Conservation (phyloP, 2,113 vertebrate species). For the Pteruthius melanotis region DNA sequence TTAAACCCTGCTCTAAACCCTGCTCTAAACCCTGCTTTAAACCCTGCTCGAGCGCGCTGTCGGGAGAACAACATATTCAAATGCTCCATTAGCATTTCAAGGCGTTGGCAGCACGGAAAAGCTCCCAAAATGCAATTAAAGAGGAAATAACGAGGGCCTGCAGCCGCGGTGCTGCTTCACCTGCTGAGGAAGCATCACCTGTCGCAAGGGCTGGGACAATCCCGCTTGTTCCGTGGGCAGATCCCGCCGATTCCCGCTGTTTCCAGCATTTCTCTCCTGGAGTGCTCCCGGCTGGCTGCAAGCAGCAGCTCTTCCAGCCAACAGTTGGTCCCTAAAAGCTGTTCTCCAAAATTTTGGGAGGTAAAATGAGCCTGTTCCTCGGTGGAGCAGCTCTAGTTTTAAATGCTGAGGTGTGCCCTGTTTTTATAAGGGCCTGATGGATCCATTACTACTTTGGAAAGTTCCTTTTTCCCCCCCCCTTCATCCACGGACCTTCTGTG, state of each 20-base stretch:
- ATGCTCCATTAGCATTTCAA: slow-evolving; percentile 41
- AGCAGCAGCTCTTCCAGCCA: background rate
- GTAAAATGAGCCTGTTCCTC: background rate
- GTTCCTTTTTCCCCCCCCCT: background rate
- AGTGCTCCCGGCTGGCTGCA: background rate
- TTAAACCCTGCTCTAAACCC: slow-evolving; percentile 39
- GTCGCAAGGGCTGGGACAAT: background rate
- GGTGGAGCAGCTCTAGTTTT: no score
- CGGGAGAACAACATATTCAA: slow-evolving; percentile 51
- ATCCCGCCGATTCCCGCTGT: background rate
- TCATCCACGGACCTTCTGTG: background rate
- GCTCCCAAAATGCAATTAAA: slow-evolving; percentile 19
- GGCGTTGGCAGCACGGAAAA: background rate
- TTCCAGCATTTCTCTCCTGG: background rate
- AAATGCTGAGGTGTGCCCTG: background rate
- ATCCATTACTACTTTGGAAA: background rate
- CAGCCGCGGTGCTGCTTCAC: background rate
- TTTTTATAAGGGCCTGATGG: background rate
- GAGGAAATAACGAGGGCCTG: slow-evolving; percentile 17
- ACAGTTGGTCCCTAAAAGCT: background rate
- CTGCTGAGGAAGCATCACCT: background rate
- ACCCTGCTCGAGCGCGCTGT: background rate
- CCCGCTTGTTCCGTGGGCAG: background rate
- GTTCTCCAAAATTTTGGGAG: background rate
- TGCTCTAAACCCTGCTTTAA: no score